Evolutionary conservation across 2,888 invertebrate genomes (phyloP).

Genomic region (Ophion costatus): DNA sequence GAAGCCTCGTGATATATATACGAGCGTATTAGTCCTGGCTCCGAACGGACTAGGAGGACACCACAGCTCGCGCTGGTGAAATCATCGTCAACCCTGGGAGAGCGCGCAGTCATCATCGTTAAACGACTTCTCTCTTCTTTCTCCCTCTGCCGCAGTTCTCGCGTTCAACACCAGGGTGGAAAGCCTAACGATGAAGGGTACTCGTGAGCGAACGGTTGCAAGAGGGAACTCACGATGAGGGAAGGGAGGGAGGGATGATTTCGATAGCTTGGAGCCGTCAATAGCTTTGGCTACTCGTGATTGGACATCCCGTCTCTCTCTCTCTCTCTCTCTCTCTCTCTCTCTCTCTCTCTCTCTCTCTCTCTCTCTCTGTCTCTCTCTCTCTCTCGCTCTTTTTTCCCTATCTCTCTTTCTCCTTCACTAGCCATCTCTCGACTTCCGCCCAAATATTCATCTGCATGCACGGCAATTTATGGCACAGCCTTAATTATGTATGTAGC

Average conservation of each 20-base stretch:
- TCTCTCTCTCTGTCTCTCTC: neutral
- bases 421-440: neutral
- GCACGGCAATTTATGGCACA: constrained; percentile 44
- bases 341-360: neutral
- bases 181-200: constrained; percentile 52
- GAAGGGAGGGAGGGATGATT: constrained; percentile 24
- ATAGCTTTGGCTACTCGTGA: constrained; percentile 52
- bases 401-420: neutral
- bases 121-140: constrained; percentile 67
- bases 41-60: constrained; percentile 56
- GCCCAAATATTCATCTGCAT: constrained; percentile 55
- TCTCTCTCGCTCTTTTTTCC: constrained; percentile 11
- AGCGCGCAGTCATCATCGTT: constrained; percentile 75
- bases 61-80: constrained; percentile 66
- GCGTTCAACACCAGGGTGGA: constrained; percentile 32
- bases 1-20: neutral
- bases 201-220: constrained; percentile 34
- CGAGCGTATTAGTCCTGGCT: constrained; percentile 10
- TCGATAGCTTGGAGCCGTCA: constrained; percentile 41
- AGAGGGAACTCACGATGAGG: constrained; percentile 17
- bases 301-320: constrained; percentile 40
- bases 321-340: constrained; percentile 3
- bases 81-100: constrained; percentile 69
- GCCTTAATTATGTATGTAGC: constrained; percentile 23
- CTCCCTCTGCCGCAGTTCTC: constrained; percentile 14